Evolutionary conservation across 2,113 vertebrate species (phyloP).

Genomic region (Phoxinus phoxinus): DNA sequence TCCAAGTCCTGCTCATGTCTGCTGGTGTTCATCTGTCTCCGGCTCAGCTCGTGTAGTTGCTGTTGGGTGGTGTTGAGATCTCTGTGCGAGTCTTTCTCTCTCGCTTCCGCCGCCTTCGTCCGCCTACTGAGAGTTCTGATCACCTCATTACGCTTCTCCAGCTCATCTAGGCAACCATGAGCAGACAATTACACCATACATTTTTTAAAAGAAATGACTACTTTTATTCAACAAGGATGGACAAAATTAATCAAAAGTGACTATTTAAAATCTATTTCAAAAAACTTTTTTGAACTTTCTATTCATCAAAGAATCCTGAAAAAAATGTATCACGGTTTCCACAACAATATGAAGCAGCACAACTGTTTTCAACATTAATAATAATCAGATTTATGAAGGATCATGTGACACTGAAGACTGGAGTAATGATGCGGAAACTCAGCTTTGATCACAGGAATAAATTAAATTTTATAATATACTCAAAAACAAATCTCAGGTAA

Average conservation of each 20-base stretch:
- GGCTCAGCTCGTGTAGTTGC: slow-evolving; percentile 58
- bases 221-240: neutral
- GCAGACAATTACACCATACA: neutral
- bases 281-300: too few relatives aligned
- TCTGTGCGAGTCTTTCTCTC: slow-evolving; percentile 60
- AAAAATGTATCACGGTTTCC: too few relatives aligned
- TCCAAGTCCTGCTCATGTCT: slow-evolving; percentile 66
- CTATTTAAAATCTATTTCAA: too few relatives aligned
- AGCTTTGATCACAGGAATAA: too few relatives aligned
- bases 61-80: slow-evolving; percentile 61
- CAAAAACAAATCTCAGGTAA: neutral
- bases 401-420: neutral
- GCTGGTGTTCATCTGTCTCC: slow-evolving; percentile 58
- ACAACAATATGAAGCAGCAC: too few relatives aligned
- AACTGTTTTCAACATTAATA: too few relatives aligned
- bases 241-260: neutral
- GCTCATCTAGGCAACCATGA: slow-evolving; percentile 61
- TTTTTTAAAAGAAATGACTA: neutral
- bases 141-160: slow-evolving; percentile 69
- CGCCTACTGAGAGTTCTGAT: slow-evolving; percentile 66
- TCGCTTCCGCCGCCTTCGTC: slow-evolving; percentile 59
- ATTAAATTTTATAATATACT: too few relatives aligned
- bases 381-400: too few relatives aligned
- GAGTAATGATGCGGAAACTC: neutral
- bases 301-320: too few relatives aligned